Evolutionary conservation across 2,888 invertebrate species (phyloP).

Genomic region (Teinopalpus imperialis): DNA sequence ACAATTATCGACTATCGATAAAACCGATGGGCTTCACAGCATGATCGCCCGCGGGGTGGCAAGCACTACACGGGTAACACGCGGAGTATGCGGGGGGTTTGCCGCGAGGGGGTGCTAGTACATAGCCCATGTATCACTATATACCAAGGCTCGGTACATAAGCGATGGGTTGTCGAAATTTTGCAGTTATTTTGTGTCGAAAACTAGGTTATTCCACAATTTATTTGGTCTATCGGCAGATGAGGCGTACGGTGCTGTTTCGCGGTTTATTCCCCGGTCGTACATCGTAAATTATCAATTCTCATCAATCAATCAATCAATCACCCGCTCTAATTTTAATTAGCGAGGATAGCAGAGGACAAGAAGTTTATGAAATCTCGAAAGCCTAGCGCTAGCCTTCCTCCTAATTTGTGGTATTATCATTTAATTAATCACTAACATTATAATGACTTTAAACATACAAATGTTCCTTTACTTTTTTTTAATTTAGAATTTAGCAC

Average conservation of each 20-base stretch:
- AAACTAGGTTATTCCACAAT: conserved; percentile 79
- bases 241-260: conserved; percentile 21
- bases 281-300: conserved; percentile 8
- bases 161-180: conserved; percentile 72
- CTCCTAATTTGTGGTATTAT: too few relatives aligned
- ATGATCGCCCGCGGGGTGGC: conserved; percentile 62
- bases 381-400: too few relatives aligned
- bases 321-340: too few relatives aligned
- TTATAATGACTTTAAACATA: too few relatives aligned
- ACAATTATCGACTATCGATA: conserved; percentile 69
- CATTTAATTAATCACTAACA: too few relatives aligned
- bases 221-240: conserved; percentile 50
- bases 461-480: too few relatives aligned
- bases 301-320: too few relatives aligned
- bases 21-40: conserved; percentile 43
- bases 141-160: conserved; percentile 63
- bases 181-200: conserved; percentile 79
- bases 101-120: conserved; percentile 60
- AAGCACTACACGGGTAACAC: conserved; percentile 62
- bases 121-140: conserved; percentile 74
- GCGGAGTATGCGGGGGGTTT: conserved; percentile 46
- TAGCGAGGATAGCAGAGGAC: too few relatives aligned
- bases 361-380: too few relatives aligned
- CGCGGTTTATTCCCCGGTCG: conserved; percentile 1
- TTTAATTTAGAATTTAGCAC: too few relatives aligned